Evolutionary conservation across 2,113 vertebrate species (phyloP).

Genomic region (Halichoeres trimaculatus): DNA sequence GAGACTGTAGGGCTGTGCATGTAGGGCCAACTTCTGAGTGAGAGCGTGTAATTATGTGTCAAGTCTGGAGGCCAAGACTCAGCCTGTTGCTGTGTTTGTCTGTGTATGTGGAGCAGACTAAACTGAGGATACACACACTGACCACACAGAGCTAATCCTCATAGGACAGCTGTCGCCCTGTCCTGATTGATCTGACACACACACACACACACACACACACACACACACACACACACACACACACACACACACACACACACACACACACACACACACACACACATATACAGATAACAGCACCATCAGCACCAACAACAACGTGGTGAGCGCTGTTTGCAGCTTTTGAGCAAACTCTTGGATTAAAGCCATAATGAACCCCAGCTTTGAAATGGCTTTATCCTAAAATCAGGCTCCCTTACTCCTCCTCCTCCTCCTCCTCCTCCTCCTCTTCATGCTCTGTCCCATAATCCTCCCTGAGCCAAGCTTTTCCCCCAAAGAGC

Average conservation of each 20-base stretch:
- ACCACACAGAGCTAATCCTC: constrained; percentile 49
- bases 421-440: too few relatives aligned
- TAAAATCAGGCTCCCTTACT: constrained; percentile 37
- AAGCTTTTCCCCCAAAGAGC: constrained; percentile 8
- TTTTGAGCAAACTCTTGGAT: constrained; percentile 23
- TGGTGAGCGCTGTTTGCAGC: constrained; percentile 34
- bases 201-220: constrained; percentile 25
- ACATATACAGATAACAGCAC: constrained; percentile 15
- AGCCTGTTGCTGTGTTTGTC: constrained; percentile 15
- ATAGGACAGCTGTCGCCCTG: constrained; percentile 51
- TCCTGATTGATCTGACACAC: constrained; percentile 31
- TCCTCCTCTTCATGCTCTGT: constrained; percentile 4
- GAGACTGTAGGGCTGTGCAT: constrained; percentile 10
- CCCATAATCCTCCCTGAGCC: constrained; percentile 45
- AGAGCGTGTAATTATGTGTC: constrained; percentile 24
- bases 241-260: constrained; percentile 17
- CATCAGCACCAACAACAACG: constrained; percentile 9
- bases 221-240: constrained; percentile 19
- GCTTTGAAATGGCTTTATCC: constrained; percentile 42
- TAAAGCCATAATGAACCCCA: constrained; percentile 29
- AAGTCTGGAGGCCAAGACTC: constrained; percentile 42
- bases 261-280: constrained; percentile 10
- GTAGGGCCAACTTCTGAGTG: constrained; percentile 23
- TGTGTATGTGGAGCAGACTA: constrained; percentile 4
- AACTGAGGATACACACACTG: constrained; percentile 1